phyloP scores from a whole-genome alignment of 2,888 invertebrate species.

The Axea sp. region DNA sequence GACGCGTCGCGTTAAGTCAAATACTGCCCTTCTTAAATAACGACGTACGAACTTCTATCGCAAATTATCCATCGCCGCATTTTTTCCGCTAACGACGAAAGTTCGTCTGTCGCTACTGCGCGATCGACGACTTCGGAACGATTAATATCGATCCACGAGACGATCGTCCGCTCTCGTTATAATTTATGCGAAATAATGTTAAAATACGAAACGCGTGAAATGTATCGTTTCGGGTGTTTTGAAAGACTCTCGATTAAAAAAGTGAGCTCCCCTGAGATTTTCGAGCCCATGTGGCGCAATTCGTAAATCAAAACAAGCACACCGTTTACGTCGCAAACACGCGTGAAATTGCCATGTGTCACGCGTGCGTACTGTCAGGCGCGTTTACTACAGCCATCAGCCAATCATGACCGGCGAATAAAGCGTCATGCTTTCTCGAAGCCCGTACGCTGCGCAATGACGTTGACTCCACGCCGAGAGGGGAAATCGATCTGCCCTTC shows the following conservation, averaged over 20 bases:
- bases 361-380: conserved; percentile 47
- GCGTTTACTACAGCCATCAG: conserved; percentile 11
- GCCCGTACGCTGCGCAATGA: conserved; percentile 48
- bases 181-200: no score
- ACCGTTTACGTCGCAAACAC: conserved; percentile 30
- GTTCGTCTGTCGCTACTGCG: no score
- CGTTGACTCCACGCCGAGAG: conserved; percentile 28
- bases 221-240: no score
- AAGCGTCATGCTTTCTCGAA: conserved; percentile 54
- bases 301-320: conserved; percentile 32
- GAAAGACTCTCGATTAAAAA: no score
- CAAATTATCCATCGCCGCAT: no score
- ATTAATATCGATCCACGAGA: no score
- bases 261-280: background rate
- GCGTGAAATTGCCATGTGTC: conserved; percentile 52
- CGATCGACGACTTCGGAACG: no score
- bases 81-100: no score
- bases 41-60: no score
- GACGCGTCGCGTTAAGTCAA: conserved; percentile 18
- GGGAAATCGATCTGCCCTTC: conserved; percentile 57
- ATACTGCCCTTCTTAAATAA: conserved; percentile 30
- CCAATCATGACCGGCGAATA: conserved; percentile 35
- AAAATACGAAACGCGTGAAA: no score
- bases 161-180: no score
- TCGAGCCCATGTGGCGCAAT: background rate